These are phyloP conservation scores for Rhyzopertha dominica DNA, from an alignment of 1,140 invertebrate species.

Conservation along the genomic window DNA sequence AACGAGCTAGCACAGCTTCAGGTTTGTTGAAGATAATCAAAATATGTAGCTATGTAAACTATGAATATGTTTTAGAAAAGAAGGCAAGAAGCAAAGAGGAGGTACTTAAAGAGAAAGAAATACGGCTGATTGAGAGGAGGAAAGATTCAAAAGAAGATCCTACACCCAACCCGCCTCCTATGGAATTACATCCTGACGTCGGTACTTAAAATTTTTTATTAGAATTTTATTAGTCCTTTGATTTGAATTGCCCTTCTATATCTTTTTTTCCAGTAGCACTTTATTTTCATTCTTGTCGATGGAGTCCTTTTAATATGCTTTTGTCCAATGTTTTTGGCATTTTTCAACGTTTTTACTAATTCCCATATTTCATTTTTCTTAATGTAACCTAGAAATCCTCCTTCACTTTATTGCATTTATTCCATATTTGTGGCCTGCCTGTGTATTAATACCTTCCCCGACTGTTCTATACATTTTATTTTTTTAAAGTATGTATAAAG, in stretches of 20 bases:
- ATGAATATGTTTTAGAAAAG: constrained; percentile 9
- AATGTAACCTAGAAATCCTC: too few relatives aligned
- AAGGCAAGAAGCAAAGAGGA: constrained; percentile 24
- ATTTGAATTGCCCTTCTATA: background rate
- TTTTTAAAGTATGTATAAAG: too few relatives aligned
- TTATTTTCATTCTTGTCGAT: background rate
- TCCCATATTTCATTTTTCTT: too few relatives aligned
- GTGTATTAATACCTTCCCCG: too few relatives aligned
- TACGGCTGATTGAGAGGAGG: constrained; percentile 8
- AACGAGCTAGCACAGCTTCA: background rate
- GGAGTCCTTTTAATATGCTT: background rate
- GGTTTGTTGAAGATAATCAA: background rate
- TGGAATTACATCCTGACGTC: background rate
- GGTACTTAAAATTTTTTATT: background rate
- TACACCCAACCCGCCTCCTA: background rate
- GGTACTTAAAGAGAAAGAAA: constrained; percentile 20
- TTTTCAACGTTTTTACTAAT: too few relatives aligned
- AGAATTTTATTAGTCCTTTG: background rate
- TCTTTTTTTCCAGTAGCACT: background rate
- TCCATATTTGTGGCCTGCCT: too few relatives aligned
- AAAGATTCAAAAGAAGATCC: constrained; percentile 16
- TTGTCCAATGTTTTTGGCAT: background rate
- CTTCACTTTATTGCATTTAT: too few relatives aligned
- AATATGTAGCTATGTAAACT: background rate
- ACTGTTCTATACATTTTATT: too few relatives aligned